Conservation (phyloP, 2,797 vertebrate species). For the Betta splendens region DNA sequence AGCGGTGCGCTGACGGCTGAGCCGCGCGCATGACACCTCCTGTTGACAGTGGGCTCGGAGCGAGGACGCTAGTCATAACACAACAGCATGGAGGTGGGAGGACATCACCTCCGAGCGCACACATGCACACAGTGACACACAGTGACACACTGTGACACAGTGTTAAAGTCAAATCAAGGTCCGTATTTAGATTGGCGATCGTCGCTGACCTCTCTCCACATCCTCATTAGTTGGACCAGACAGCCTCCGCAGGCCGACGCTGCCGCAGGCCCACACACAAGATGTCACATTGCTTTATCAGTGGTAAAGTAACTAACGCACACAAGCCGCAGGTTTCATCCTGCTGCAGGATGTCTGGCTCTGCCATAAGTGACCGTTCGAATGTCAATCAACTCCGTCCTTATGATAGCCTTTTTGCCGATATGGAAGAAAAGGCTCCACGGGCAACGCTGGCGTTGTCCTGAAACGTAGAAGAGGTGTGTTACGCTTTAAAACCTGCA, state of each 20-base stretch:
- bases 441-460: slow-evolving; percentile 1
- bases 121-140: slow-evolving; percentile 50
- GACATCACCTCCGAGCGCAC: slow-evolving; percentile 70
- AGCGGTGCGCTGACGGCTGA: slow-evolving; percentile 63
- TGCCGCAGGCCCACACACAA: slow-evolving; percentile 69
- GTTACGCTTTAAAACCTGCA: slow-evolving; percentile 6
- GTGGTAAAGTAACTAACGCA: slow-evolving; percentile 61
- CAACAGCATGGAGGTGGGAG: slow-evolving; percentile 77
- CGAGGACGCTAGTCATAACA: slow-evolving; percentile 76
- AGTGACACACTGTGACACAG: slow-evolving; percentile 68
- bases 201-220: slow-evolving; percentile 77
- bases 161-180: slow-evolving; percentile 79
- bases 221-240: slow-evolving; percentile 76
- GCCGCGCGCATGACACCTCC: slow-evolving; percentile 69
- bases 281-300: slow-evolving; percentile 74
- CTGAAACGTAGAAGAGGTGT: background rate
- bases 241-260: slow-evolving; percentile 63
- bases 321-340: slow-evolving; percentile 51
- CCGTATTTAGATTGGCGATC: slow-evolving; percentile 77
- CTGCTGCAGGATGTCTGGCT: slow-evolving; percentile 38
- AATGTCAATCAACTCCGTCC: slow-evolving; percentile 50
- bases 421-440: slow-evolving; percentile 32
- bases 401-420: slow-evolving; percentile 48
- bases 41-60: slow-evolving; percentile 70
- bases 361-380: slow-evolving; percentile 58